phyloP scores from a whole-genome alignment of 2,888 invertebrate genomes.

The Lysandra coridon region DNA sequence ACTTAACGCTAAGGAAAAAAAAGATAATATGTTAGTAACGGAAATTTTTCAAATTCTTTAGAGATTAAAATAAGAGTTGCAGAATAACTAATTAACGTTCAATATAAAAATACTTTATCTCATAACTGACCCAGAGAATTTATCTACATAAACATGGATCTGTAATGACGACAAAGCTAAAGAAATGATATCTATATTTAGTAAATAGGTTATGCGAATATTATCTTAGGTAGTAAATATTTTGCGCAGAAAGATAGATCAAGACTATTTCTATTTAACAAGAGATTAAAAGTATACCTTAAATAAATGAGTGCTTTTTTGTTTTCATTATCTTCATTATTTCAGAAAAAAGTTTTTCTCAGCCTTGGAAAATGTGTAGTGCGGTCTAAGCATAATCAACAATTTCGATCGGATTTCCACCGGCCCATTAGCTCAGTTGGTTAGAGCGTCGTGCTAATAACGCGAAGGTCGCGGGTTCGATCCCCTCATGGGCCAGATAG shows the following conservation, averaged over 20 bases:
- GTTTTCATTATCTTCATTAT: not conserved
- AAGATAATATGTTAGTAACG: not conserved
- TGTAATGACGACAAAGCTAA: not conserved
- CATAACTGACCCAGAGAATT: not conserved
- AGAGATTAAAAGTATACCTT: not conserved
- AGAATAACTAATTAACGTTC: not conserved
- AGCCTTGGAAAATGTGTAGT: not conserved
- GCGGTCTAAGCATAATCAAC: not conserved
- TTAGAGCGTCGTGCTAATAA: conserved; percentile 89
- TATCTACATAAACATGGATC: not conserved
- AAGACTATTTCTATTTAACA: not conserved
- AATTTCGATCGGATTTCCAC: not conserved
- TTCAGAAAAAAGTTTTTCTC: not conserved
- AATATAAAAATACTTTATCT: not conserved
- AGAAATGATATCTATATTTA: not conserved
- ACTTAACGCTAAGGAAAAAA: too few species aligned
- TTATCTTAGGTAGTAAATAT: not conserved
- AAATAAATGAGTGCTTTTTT: not conserved
- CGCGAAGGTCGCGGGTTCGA: conserved; percentile 88
- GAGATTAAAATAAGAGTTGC: not conserved
- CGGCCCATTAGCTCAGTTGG: conserved; percentile 85
- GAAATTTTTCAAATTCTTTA: not conserved
- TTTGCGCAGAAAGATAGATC: not conserved
- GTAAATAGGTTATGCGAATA: not conserved
- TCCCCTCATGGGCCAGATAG: conserved; percentile 83